Conservation (phyloP, 35 echinoderm and acorn worm species). For the Heliocidaris tuberculata region DNA sequence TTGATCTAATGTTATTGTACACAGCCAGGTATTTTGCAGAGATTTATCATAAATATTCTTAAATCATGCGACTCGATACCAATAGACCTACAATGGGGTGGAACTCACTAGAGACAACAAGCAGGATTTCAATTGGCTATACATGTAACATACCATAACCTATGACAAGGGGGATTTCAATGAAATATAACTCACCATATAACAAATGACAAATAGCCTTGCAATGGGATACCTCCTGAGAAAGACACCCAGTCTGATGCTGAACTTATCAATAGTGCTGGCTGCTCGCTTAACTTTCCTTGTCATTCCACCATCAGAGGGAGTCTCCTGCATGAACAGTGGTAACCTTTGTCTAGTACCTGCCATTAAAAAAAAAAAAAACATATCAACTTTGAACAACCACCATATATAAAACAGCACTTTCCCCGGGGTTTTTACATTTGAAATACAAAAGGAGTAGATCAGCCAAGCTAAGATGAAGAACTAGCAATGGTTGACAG, state of each 20-base stretch:
- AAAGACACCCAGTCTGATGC: slow-evolving; percentile 79
- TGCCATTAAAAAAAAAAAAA: slow-evolving; percentile 48
- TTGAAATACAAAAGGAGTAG: not conserved
- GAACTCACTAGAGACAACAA: too few relatives aligned
- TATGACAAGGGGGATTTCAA: slow-evolving; percentile 32
- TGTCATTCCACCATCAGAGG: slow-evolving; percentile 83
- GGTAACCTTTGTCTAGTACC: slow-evolving; percentile 88
- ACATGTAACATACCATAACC: too few relatives aligned
- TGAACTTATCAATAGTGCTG: slow-evolving; percentile 75
- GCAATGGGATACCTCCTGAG: slow-evolving; percentile 88
- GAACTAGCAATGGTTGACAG: too few relatives aligned
- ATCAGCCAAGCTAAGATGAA: too few relatives aligned
- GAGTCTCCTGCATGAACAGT: slow-evolving; percentile 81
- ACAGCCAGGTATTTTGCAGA: too few relatives aligned
- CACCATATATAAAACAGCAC: not conserved
- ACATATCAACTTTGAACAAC: not conserved
- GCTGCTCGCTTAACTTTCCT: slow-evolving; percentile 88
- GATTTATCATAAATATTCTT: too few relatives aligned
- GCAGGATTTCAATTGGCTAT: too few relatives aligned
- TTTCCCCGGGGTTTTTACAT: not conserved
- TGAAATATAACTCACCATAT: slow-evolving; percentile 79
- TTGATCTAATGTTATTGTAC: too few relatives aligned
- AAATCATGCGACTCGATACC: too few relatives aligned
- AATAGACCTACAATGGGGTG: too few relatives aligned
- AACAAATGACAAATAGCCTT: slow-evolving; percentile 90